These are phyloP conservation scores for Spermophilus dauricus DNA, from an alignment of 2,113 vertebrate species.

Conservation along the genomic window DNA sequence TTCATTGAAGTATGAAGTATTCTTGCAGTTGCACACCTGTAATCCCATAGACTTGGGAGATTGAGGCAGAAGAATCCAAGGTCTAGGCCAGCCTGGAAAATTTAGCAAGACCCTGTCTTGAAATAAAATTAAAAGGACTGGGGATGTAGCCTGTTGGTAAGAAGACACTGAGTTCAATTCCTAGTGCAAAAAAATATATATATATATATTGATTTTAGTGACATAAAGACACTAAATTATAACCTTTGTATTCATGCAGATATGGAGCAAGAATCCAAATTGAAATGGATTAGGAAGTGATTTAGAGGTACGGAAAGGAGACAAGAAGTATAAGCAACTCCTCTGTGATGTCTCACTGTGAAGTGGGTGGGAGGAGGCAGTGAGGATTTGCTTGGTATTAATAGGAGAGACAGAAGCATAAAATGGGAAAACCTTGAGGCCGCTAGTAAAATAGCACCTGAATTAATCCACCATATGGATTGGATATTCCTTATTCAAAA, in stretches of 20 bases:
- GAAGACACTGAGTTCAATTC: neutral
- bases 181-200: neutral
- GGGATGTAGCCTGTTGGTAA: neutral
- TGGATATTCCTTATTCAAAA: neutral
- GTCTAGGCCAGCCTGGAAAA: neutral
- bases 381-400: neutral
- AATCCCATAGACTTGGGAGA: neutral
- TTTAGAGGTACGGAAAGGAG: neutral
- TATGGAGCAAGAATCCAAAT: neutral
- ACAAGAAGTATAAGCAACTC: neutral
- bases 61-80: neutral
- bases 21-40: neutral
- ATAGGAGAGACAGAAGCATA: neutral
- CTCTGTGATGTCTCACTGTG: too few relatives aligned
- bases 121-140: neutral
- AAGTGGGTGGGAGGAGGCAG: neutral
- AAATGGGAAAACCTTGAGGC: neutral
- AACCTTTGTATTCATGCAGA: neutral
- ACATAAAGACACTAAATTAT: neutral
- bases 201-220: conserved; percentile 1
- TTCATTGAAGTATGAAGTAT: neutral
- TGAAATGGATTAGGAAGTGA: neutral
- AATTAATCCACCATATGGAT: neutral
- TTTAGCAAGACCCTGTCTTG: neutral
- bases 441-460: neutral